These are phyloP conservation scores for Morpho achilles DNA, from an alignment of 2,888 invertebrate genomes.

Conservation along the genomic window DNA sequence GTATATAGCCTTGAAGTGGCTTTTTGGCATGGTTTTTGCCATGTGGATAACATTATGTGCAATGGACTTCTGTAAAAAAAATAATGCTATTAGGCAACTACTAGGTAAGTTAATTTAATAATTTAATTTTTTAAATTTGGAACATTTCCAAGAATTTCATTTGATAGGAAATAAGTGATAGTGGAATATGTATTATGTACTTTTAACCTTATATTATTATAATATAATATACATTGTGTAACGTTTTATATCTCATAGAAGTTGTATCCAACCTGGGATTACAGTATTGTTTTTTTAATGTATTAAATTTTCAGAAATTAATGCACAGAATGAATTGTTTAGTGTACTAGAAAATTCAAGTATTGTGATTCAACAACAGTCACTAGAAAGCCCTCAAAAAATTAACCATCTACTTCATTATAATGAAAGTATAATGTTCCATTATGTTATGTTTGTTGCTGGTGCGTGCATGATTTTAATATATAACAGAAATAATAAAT, in stretches of 20 bases:
- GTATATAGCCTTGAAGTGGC: slow-evolving; percentile 71
- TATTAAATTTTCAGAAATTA: slow-evolving; percentile 18
- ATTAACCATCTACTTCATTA: slow-evolving; percentile 2
- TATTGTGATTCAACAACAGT: slow-evolving; percentile 1
- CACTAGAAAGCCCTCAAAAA: slow-evolving; percentile 4
- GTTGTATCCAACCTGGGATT: too few relatives aligned
- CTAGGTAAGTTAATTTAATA: slow-evolving; percentile 10
- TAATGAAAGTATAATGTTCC: slow-evolving; percentile 29
- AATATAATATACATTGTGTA: too few relatives aligned
- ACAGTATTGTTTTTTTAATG: too few relatives aligned
- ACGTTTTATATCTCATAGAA: too few relatives aligned
- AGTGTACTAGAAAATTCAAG: slow-evolving; percentile 11
- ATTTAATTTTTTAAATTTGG: too few relatives aligned
- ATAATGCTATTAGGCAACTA: slow-evolving; percentile 1
- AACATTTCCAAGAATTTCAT: too few relatives aligned
- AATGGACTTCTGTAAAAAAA: slow-evolving; percentile 38
- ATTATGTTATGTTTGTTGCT: slow-evolving; percentile 48
- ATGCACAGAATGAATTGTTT: slow-evolving; percentile 2
- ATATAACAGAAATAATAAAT: slow-evolving; percentile 45
- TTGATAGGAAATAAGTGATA: too few relatives aligned
- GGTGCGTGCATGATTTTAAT: slow-evolving; percentile 47
- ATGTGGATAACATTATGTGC: slow-evolving; percentile 61
- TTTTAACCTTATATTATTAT: too few relatives aligned
- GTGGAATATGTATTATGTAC: too few relatives aligned
- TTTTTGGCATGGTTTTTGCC: slow-evolving; percentile 44